Conservation (phyloP, 2,888 invertebrate genomes). For the Eristalis pertinax region DNA sequence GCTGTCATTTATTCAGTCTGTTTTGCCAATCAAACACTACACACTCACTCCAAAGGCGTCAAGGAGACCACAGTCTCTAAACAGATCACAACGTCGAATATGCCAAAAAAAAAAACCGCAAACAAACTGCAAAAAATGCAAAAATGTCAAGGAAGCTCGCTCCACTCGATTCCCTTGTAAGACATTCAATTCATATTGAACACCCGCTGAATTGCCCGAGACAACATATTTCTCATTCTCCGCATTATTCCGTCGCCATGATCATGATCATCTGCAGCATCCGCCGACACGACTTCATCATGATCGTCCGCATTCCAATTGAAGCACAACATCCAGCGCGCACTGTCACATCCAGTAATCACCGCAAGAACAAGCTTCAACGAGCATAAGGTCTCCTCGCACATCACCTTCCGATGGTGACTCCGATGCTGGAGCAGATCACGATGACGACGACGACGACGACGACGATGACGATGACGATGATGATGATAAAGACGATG, state of each 20-base stretch:
- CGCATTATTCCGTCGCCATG: not conserved
- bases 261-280: conserved; percentile 18
- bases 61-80: too few relatives aligned
- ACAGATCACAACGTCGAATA: too few relatives aligned
- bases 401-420: conserved; percentile 64
- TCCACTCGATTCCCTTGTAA: not conserved
- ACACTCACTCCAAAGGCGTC: too few relatives aligned
- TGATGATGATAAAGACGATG: conserved; percentile 15
- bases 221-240: conserved; percentile 1
- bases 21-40: too few relatives aligned
- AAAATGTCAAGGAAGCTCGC: too few relatives aligned
- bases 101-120: too few relatives aligned
- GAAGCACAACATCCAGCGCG: conserved; percentile 56
- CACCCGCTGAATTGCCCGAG: not conserved
- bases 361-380: conserved; percentile 59
- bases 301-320: conserved; percentile 51
- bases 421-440: conserved; percentile 8
- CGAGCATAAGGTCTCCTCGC: conserved; percentile 71
- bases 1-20: too few relatives aligned
- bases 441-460: conserved; percentile 56
- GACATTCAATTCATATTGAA: not conserved
- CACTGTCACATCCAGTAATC: conserved; percentile 71
- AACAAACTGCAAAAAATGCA: too few relatives aligned
- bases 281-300: not conserved
- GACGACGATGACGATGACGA: not conserved